Percentiles rank a stretch among this genome's conserved stretches.
Evolutionary conservation across 2,797 vertebrate species (phyloP).

Genomic region (Smutsia temminckii): DNA sequence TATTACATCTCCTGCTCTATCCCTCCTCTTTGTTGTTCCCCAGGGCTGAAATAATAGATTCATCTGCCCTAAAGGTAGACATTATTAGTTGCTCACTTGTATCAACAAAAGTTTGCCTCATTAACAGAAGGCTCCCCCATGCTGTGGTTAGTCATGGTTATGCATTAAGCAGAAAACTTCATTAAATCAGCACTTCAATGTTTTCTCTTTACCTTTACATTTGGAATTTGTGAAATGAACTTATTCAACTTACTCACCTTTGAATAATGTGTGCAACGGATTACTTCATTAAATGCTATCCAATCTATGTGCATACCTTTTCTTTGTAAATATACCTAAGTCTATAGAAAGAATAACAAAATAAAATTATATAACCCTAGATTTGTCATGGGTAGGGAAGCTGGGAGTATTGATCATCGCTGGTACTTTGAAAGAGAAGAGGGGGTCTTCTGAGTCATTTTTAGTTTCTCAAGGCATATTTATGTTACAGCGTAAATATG

Average conservation of each 20-base stretch:
- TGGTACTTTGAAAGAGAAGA: neutral
- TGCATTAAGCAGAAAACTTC: constrained; percentile 69
- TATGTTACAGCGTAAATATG: neutral
- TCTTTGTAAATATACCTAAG: constrained; percentile 12
- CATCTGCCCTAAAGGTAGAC: constrained; percentile 72
- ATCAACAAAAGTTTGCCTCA: constrained; percentile 68
- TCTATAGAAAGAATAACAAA: neutral
- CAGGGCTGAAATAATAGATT: constrained; percentile 69
- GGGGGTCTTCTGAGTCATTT: neutral
- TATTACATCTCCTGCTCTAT: constrained; percentile 34
- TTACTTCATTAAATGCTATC: constrained; percentile 34
- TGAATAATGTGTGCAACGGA: constrained; percentile 32
- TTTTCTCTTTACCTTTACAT: constrained; percentile 56
- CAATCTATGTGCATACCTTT: neutral
- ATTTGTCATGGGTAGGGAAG: neutral
- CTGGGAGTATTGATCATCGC: neutral
- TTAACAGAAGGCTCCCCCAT: constrained; percentile 73
- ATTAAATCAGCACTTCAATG: constrained; percentile 57
- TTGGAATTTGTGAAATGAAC: constrained; percentile 44
- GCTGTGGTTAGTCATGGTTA: constrained; percentile 64
- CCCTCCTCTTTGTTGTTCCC: constrained; percentile 51
- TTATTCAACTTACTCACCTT: constrained; percentile 37
- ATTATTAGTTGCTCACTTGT: constrained; percentile 68
- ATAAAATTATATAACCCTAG: neutral
- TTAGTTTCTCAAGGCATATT: neutral